Base-by-base conservation (phyloP, 2,888 invertebrate species). In the Torymus aiolomorphi region DNA sequence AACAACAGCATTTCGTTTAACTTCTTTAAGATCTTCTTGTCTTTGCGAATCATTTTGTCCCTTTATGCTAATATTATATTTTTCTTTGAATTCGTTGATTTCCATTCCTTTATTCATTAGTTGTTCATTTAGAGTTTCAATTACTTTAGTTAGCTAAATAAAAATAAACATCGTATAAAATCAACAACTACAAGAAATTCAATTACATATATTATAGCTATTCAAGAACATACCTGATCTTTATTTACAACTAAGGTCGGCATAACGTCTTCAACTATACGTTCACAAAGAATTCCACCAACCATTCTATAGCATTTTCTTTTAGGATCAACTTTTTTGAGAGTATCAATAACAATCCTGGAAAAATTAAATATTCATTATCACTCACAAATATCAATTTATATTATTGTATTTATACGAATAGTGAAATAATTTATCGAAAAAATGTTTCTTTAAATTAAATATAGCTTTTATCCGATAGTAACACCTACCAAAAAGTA, bases 231-330 rank as follows among this genome's bases (percentile, higher is more conserved):
- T 88, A 94, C 94, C 91, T 93, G 93, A 86, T 96, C 95, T 88
- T 94, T 94, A 90, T 97, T 98, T 83, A 93, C 93, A 83, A 93
- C 91, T 81, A 98, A 92, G 84, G 95, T 95, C 14, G 98, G 98
- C 85, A 98, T 91, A 70, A 98, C 96, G 85, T 97, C 97, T 88
- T 95, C 95, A 0, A 98, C 98, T 13, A 96, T 97, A 85, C 97
- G 93, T 91, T 98, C 98, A 83, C 97, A 97, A 75, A 98, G 92
- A 78, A 98, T 96, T 42, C 98, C 98, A 74, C 98, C 98, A 83
- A 98, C 95, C 92, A 98, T 94, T 87, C 98, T 94, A 91, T 96
- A 98, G 91, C 98, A 98, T 90, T 96, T 97, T 84, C 98, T 94
- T 73, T 94, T 93, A 14, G 93, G 94, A 88, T 97, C 96, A 24